Base-by-base conservation (phyloP, 2,888 invertebrate genomes). In the Acleris literana region DNA sequence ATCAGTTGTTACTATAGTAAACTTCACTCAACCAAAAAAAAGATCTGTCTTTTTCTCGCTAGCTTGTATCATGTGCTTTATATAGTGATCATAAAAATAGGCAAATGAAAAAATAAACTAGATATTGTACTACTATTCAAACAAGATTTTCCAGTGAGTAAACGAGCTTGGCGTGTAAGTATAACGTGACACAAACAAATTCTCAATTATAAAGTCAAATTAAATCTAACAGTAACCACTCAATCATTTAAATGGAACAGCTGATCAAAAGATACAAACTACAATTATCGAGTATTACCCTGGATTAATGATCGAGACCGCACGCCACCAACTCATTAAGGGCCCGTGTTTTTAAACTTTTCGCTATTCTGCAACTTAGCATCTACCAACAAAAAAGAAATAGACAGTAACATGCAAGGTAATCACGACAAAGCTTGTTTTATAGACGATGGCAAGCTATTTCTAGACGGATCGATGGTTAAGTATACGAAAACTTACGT, bases 381-480 rank as follows among this genome's bases (percentile, higher is more conserved):
- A 55, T 16, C 43, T 43, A 25, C 25, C 20, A n/a, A 39, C 39
- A 20, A 59, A 59, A 59, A 59, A 16, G 22, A 52, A 51, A 22
- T 16, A 54, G 44, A 60, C 54, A 49, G 52, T 43, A 33, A 64
- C 59, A 63, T 63, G 63, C 63, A 61, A 61, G 55, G 65, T 49
- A 61, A 65, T 61, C 58, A 59, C 53, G 51, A 61, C 57, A 62
- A 62, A 53, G 61, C 53, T 39, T 39, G 57, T 62, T 66, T 66
- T 57, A 56, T 48, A 57, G 56, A 48, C 61, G 52, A 46, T 17
- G 39, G n/a, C n/a, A 13, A 22, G 61, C 39, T 62, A 62, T 62
- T 66, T 62, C 52, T 22, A 66, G 66, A 57, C 66, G 39, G 57
- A 62, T 66, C 66, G 66, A 66, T 66, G 52, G 9, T 17, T 22